Base-by-base conservation (phyloP, 2,113 vertebrate species). In the Leuciscus idus region DNA sequence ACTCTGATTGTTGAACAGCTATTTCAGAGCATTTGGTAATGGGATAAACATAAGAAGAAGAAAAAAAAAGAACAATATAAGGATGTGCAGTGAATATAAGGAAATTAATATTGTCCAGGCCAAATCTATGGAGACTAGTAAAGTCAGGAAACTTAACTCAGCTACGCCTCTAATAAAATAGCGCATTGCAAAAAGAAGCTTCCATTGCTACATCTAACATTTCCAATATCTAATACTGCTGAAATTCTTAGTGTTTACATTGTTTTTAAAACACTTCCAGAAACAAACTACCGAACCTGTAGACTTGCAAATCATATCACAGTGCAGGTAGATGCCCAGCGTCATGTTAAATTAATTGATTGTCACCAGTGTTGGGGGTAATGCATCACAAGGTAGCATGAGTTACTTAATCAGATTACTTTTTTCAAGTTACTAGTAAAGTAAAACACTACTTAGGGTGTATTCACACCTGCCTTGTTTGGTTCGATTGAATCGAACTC, bases 31-130 rank as follows among this genome's bases (percentile, higher is more conserved):
- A 50, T 11, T 50, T 17, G 8, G 26, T 50, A 28, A 48, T 57
- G 17, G 19, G 55, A 57, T 57, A 8, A 57, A 57, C 46, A 19
- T 8, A 50, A 12, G 72, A 43, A 43, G 39, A 43, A 43, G 7
- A 43, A 43, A 74, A 50, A 28, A 19, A 13, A 28, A 15, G 43
- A 86, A 90, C 88, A 90, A 85, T 84, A 74, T 33, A 66, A 87
- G 84, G 88, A 84, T 85, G 74, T 81, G 76, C 61, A 84, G 23
- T 61, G n/a, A 76, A 86, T 48, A 28, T 75, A 50, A 75, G 88
- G 78, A 89, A 89, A 79, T 43, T 6, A 5, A 7, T 55, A 64
- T 19, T 28, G 36, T 66, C 43, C 46, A 12, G 26, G 21, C 15
- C 15, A 33, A 84, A 59, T 26, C 17, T 52, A 26, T 10, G 52